Percentiles rank a stretch among this genome's conserved stretches.
Conservation (phyloP, 2,113 vertebrate species). For the Symphodus melops region DNA sequence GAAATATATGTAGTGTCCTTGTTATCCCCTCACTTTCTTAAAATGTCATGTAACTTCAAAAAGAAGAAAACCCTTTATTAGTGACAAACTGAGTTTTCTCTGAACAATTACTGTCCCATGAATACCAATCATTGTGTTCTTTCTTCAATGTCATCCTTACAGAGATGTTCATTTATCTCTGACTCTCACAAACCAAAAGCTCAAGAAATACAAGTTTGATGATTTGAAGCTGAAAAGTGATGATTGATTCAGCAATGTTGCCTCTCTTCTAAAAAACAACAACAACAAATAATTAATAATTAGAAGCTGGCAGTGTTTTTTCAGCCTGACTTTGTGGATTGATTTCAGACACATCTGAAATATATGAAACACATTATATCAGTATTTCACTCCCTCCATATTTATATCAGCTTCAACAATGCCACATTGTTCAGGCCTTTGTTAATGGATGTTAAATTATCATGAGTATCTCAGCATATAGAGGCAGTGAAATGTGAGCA, state of each 20-base stretch:
- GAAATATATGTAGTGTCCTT: not conserved
- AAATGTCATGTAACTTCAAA: not conserved
- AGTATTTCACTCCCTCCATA: no score
- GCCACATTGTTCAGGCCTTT: no score
- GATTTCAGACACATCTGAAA: no score
- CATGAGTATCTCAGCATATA: no score
- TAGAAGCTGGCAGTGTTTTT: no score
- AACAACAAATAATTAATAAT: no score
- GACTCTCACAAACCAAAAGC: conserved; percentile 18
- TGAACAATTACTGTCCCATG: not conserved
- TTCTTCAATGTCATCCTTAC: conserved; percentile 3
- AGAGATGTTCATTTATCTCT: not conserved
- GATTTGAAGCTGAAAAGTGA: not conserved
- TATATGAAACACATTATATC: no score
- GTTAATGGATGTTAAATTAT: no score
- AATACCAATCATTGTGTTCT: not conserved
- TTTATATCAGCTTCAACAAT: no score
- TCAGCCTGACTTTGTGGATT: no score
- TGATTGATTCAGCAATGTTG: not conserved
- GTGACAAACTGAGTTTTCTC: not conserved
- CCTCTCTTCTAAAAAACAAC: not conserved
- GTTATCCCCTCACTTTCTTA: not conserved
- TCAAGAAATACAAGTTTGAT: not conserved
- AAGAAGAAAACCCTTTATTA: conserved; percentile 13
- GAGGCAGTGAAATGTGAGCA: no score